Evolutionary conservation across 1,140 invertebrate species (phyloP), one percentile per base, ranked within the genome.

Genomic region (Amyelois transitella): DNA sequence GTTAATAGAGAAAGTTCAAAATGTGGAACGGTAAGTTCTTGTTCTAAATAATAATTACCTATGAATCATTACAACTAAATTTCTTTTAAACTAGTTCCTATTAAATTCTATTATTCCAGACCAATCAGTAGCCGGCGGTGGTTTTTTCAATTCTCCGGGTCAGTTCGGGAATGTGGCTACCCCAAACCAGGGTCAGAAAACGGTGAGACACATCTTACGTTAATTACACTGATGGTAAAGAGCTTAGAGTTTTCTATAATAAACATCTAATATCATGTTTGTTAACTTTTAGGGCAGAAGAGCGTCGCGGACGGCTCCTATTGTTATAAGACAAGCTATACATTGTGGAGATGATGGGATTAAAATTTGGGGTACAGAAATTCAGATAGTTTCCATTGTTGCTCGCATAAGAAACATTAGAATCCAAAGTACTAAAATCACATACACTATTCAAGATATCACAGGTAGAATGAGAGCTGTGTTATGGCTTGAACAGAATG

Each of bases 401-500:
- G 92, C 91, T 6, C 76, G 91, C 50, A 77, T 93, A 1, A 81
- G 81, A 53, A 86, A 90, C 51, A 90, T 91, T 53, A 88, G 91
- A 50, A 81, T 91, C 4, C 89, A 90, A 49, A 91, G 91, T 28
- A 91, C 91, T 7, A 93, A 92, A 87, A 90, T 91, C 2, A 89
- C 89, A 17, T 93, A 92, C 62, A 87, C 78, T 14, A 89, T 93
- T 61, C 89, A 92, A 77, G 92, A 93, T 77, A 88, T 91, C 45
- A 92, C 91, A n/a, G 92, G 91, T 4, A 71, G 79, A 53, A 91
- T 91, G 77, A 82, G 81, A 73, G 89, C 87, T 47, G 81, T 91
- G 17, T 71, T 89, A 32, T 91, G 90, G 90, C 64, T 90, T 22
- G 89, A 92, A 71, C 89, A 89, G 62, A 90, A 90, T 60, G 81